Percentiles rank a stretch among this genome's conserved stretches.
These are phyloP conservation scores for Oceanodroma leucorhoa DNA, from an alignment of 2,797 vertebrate genomes.

Conservation along the genomic window DNA sequence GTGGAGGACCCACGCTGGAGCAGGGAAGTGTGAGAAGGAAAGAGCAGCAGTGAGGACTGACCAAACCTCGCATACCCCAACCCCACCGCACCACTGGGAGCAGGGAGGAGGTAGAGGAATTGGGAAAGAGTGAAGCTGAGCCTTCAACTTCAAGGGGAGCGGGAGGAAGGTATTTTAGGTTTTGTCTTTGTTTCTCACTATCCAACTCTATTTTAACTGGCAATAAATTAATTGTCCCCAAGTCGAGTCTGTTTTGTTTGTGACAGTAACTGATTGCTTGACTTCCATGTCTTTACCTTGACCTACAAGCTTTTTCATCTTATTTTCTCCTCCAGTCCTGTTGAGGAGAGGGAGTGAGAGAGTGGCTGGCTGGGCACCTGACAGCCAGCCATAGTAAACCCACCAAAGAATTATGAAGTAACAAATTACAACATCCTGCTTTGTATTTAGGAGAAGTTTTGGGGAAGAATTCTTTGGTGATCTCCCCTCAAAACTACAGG, in stretches of 20 bases:
- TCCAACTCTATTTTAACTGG: not conserved
- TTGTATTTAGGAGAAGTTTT: not conserved
- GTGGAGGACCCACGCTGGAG: not conserved
- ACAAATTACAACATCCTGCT: not conserved
- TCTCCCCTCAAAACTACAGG: not conserved
- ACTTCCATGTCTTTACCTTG: not conserved
- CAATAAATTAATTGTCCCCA: not conserved
- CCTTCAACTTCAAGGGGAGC: not conserved
- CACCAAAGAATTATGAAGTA: not conserved
- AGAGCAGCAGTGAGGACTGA: not conserved
- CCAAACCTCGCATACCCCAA: not conserved
- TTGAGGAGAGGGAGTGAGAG: not conserved
- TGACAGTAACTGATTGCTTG: not conserved
- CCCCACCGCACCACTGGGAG: not conserved
- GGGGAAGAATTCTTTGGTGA: not conserved
- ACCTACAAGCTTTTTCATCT: not conserved
- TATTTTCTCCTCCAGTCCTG: not conserved
- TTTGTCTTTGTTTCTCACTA: not conserved
- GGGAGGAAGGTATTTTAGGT: not conserved
- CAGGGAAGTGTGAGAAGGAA: not conserved
- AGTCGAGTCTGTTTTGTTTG: not conserved
- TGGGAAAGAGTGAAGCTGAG: not conserved
- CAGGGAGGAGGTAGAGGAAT: not conserved
- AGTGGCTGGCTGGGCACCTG: not conserved
- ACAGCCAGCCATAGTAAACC: not conserved